Base-by-base conservation (phyloP, 2,888 invertebrate species). In the Toxonevra muliebris region DNA sequence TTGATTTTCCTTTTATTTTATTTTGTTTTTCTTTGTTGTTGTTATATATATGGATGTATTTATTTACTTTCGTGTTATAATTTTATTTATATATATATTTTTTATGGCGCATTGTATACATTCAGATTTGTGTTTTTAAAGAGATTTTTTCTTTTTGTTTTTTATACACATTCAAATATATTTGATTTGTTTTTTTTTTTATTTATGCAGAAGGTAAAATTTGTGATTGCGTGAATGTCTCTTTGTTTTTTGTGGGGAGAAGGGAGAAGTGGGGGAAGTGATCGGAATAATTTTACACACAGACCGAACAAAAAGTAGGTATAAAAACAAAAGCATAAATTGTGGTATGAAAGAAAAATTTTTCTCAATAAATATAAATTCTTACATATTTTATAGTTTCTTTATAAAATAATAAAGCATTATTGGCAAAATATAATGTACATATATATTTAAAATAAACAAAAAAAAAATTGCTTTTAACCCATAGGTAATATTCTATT, bases 311-410 rank as follows among this genome's bases (percentile, higher is more conserved):
- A 48, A 48, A n/a, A 48, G 15, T n/a, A 2, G 8, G 10, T 12
- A 48, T n/a, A 48, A 30, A 30, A 30, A 30, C 7, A 30, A 30
- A 30, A 30, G 7, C 2, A 30, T 30, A 30, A 30, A 30, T 30
- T 2, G 2, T 30, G 30, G n/a, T n/a, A n/a, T n/a, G n/a, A n/a
- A n/a, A n/a, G n/a, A n/a, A n/a, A n/a, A n/a, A n/a, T 42, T 10
- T 63, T 60, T 13, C 62, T 70, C 48, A 66, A 66, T 72, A 69
- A 70, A 72, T 72, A 67, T 69, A 72, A 65, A 42, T 42, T n/a
- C 66, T 65, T 70, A 66, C 66, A 65, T 65, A 70, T 66, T 65
- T 69, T 62, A 50, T 64, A 68, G 61, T 30, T 30, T 30, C 30
- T 30, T 30, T 30, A 30, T 30, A 70, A 57, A 68, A 71, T 65